phyloP scores from a whole-genome alignment of 2,113 vertebrate species.

The Zonotrichia leucophrys region DNA sequence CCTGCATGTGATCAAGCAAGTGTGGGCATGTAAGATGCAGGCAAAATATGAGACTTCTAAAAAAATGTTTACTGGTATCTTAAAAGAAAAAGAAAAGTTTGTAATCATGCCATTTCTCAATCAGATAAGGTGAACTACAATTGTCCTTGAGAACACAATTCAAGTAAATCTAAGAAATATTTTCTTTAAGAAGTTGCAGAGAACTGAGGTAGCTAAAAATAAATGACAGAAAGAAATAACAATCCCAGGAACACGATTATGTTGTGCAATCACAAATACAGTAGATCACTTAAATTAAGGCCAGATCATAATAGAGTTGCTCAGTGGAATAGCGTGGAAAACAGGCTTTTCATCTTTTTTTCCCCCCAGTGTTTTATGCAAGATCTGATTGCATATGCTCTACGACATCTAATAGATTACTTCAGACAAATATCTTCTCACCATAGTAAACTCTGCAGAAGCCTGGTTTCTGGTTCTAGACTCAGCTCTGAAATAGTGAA shows the following conservation, averaged over 20 bases:
- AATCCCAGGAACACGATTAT: neutral
- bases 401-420: neutral
- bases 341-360: neutral
- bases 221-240: neutral
- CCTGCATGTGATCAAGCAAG: constrained; percentile 12
- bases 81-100: constrained; percentile 1
- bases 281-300: neutral
- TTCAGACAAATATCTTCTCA: neutral
- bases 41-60: neutral
- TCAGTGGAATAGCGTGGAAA: neutral
- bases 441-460: neutral
- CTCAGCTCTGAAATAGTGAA: neutral
- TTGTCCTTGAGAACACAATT: neutral
- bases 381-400: neutral
- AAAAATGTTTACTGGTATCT: neutral
- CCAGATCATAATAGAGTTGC: neutral
- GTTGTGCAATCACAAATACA: neutral
- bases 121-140: neutral
- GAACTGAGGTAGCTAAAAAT: constrained; percentile 3
- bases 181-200: neutral
- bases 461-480: neutral
- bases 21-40: neutral
- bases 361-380: neutral
- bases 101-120: neutral
- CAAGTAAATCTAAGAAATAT: neutral